Evolutionary conservation across 2,797 vertebrate species (phyloP).

Genomic region (Gymnoscopelus braueri): DNA sequence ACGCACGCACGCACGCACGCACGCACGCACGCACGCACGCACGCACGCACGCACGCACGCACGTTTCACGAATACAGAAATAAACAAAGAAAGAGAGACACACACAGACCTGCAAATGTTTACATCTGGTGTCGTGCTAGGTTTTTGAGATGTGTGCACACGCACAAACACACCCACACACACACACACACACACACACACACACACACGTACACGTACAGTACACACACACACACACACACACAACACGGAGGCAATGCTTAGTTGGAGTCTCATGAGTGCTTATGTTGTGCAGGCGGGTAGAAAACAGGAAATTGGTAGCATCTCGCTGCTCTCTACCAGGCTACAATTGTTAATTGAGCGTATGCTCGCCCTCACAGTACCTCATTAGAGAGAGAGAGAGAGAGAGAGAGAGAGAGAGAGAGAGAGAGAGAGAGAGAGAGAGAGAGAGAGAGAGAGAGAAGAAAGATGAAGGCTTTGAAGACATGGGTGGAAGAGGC

Average conservation of each 20-base stretch:
- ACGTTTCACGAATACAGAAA: constrained; percentile 11
- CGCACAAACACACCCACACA: neutral
- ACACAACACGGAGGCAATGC: neutral
- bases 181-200: neutral
- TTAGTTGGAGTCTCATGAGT: too few species aligned
- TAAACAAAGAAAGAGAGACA: neutral
- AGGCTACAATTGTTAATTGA: too few species aligned
- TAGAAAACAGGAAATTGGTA: too few species aligned
- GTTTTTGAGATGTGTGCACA: too few species aligned
- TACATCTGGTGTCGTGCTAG: too few species aligned
- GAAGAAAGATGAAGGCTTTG: neutral
- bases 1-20: neutral
- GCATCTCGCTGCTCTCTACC: too few species aligned
- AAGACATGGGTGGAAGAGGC: too few species aligned
- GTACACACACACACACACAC: neutral
- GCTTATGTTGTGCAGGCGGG: too few species aligned
- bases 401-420: constrained; percentile 8
- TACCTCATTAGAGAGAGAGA: constrained; percentile 8
- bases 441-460: constrained; percentile 8
- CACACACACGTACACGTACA: neutral
- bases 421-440: constrained; percentile 28
- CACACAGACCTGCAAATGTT: neutral
- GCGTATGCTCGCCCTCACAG: too few species aligned
- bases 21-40: neutral
- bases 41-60: neutral